Base-by-base conservation (phyloP, 2,113 vertebrate species). In the Perca fluviatilis region DNA sequence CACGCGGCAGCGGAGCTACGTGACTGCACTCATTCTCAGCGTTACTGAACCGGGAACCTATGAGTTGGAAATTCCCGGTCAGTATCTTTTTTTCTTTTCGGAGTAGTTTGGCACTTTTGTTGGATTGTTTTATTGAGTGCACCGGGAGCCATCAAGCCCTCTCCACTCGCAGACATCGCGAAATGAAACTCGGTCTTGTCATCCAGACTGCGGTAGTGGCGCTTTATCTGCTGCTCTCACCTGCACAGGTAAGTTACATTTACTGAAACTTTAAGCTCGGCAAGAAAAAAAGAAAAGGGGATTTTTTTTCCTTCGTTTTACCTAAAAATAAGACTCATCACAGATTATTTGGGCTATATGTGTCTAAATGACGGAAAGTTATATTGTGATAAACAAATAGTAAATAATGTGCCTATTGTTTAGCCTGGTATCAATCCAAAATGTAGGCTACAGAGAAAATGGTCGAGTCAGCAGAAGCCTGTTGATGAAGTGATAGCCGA, bases 201-300 rank as follows among this genome's bases (percentile, higher is more conserved):
- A 67, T 95, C 86, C 91, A 86, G 87, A 72, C 92, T 49, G 84
- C 87, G 53, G 88, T 27, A 27, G 27, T 88, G 88, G 92, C 87
- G 79, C 79, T 96, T 75, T 92, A 91, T 81, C 84, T 96, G 89
- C 93, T 91, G 80, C 82, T 94, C 86, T 89, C 93, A 94, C 95
- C 94, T 93, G 94, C 90, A 74, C 95, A 95, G 95, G 95, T 96
- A 95, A 33, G 90, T 73, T 19, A n/a, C 61, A 0, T 16, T 53
- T 25, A 30, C 1, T 16, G 13, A 57, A 23, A 53, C 61, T 66
- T 71, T 6, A 43, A 36, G 7, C 25, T 14, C 30, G 21, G 18
- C 1, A 5, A 56, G 16, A 16, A 4, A 4, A 6, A 40, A 40
- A 10, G 9, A 15, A 14, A 18, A 2, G 3, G 12, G 10, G 6